Base-by-base conservation (phyloP, 1,140 invertebrate species). In the Pachyrhynchus sulphureomaculatus region DNA sequence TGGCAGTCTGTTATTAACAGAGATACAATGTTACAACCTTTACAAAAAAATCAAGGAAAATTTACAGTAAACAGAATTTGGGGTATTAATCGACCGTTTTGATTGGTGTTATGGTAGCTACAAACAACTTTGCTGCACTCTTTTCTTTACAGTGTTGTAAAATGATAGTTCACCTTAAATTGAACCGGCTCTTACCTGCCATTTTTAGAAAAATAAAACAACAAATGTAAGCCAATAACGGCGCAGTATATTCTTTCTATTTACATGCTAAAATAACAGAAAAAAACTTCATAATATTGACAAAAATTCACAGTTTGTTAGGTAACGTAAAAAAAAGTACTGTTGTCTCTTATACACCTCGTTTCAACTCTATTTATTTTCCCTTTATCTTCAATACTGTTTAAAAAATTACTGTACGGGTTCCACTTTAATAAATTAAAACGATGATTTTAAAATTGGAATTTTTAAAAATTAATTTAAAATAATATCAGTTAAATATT, bases 201-300 rank as follows among this genome's bases (percentile, higher is more conserved):
- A 39, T 39, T 18, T 13, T 39, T 4, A 41, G 15, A n/a, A 3
- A 41, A 21, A 41, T 29, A 29, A 29, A 29, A 29, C 26, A 29
- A 29, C 26, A 29, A n/a, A n/a, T n/a, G n/a, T n/a, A 29, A 29
- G 26, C 5, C 5, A 6, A 29, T 29, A 29, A 29, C 26, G 26
- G 26, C 26, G 6, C 26, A 29, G 2, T 29, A 6, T 29, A 29
- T 63, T 63, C 15, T 44, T 49, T 32, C 60, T 63, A 63, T 63
- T 26, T 63, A 63, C 60, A 63, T 41, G 56, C 60, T 63, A 63
- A 63, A 63, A 63, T 39, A 56, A 53, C 51, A 49, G 51, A 63
- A 55, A 54, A 37, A 39, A 24, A 51, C 26, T 41, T 12, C 13
- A 34, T 12, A 47, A 57, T 18, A 55, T 42, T 15, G n/a, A 21